These are phyloP conservation scores for Polydrusus cervinus DNA, from an alignment of 2,888 invertebrate genomes.

Conservation along the genomic window DNA sequence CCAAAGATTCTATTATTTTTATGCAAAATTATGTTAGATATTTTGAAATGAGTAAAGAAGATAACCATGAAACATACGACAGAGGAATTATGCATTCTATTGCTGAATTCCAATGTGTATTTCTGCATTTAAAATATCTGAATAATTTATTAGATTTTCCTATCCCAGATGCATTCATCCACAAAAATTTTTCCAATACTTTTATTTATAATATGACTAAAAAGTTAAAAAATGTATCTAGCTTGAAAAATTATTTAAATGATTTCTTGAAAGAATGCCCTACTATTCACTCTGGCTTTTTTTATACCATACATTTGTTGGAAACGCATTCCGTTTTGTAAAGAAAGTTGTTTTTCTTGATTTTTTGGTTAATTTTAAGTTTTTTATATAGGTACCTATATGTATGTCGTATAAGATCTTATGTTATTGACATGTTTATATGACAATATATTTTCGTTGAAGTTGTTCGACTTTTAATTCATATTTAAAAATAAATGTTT, in stretches of 20 bases:
- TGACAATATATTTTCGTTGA: too few species aligned
- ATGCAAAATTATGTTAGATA: constrained; percentile 75
- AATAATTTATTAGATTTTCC: constrained; percentile 79
- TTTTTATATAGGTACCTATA: too few species aligned
- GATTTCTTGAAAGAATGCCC: not conserved
- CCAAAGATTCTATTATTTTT: constrained; percentile 76
- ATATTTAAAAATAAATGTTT: too few species aligned
- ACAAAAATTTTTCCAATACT: constrained; percentile 81
- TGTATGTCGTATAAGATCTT: too few species aligned
- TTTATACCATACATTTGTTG: constrained; percentile 1
- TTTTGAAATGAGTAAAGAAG: constrained; percentile 75
- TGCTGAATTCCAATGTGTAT: constrained; percentile 79
- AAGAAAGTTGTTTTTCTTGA: not conserved
- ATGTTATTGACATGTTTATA: too few species aligned
- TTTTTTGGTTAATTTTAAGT: too few species aligned
- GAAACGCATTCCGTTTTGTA: not conserved
- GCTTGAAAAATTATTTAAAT: not conserved
- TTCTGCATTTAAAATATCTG: constrained; percentile 75
- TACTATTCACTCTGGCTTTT: not conserved
- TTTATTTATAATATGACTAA: constrained; percentile 83
- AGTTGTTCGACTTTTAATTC: too few species aligned
- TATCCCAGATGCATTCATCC: constrained; percentile 74
- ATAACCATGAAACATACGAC: constrained; percentile 75
- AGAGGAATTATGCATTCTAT: constrained; percentile 76
- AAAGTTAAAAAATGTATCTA: constrained; percentile 55